phyloP scores from a whole-genome alignment of 2,113 vertebrate genomes.

The Passer montanus region DNA sequence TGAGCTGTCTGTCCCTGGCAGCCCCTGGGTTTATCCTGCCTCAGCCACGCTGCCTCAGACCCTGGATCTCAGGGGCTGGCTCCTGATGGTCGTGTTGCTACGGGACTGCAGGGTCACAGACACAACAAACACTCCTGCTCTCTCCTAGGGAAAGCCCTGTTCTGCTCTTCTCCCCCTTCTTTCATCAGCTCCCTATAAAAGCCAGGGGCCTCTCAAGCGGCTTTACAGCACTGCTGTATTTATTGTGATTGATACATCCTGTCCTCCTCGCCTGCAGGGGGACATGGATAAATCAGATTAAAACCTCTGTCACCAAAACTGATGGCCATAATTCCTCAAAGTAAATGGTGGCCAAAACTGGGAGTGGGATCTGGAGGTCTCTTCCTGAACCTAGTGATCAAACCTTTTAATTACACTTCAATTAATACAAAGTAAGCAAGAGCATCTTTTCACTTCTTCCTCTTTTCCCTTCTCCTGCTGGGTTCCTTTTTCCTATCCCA shows the following conservation, averaged over 20 bases:
- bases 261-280: accelerated
- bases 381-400: background rate
- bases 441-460: background rate
- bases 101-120: slow-evolving; percentile 71
- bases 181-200: background rate
- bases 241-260: accelerated
- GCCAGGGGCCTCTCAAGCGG: background rate
- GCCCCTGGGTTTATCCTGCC: background rate
- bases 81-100: slow-evolving; percentile 74
- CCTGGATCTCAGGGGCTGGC: slow-evolving; percentile 62
- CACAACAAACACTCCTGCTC: slow-evolving; percentile 68
- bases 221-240: background rate
- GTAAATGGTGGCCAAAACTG: background rate
- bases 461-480: background rate
- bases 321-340: background rate
- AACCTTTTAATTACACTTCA: background rate
- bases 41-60: slow-evolving; percentile 64
- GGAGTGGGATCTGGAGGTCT: background rate
- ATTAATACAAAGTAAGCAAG: background rate
- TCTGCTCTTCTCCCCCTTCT: background rate
- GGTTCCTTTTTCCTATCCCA: background rate
- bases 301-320: background rate
- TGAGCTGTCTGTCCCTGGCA: background rate
- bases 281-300: background rate
- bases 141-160: slow-evolving; percentile 31